Conservation (phyloP, 1,140 invertebrate species). For the Zaprionus camerounensis region DNA sequence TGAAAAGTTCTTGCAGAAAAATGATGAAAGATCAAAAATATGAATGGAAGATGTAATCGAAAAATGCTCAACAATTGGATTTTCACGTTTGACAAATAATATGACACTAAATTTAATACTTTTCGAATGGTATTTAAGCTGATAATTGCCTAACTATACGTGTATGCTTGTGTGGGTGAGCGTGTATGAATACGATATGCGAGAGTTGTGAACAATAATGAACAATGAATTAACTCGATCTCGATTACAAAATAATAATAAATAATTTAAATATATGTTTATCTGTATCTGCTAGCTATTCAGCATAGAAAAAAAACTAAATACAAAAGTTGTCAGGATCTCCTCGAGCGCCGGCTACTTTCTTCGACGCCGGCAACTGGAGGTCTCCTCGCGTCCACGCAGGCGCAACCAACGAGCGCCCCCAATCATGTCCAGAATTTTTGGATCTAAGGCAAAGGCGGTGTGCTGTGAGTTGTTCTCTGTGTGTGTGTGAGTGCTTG, state of each 20-base stretch:
- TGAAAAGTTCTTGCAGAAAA: constrained; percentile 22
- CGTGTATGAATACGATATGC: constrained; percentile 23
- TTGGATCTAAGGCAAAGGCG: constrained; percentile 71
- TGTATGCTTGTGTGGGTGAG: constrained; percentile 41
- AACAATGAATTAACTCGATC: constrained; percentile 58
- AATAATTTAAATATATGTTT: constrained; percentile 56
- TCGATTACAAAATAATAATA: constrained; percentile 55
- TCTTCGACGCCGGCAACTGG: constrained; percentile 82
- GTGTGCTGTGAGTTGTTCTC: constrained; percentile 24
- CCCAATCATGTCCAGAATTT: constrained; percentile 71
- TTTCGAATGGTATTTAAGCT: constrained; percentile 62
- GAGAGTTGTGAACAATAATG: constrained; percentile 57
- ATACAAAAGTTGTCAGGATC: constrained; percentile 52
- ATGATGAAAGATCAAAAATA: constrained; percentile 49
- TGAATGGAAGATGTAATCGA: constrained; percentile 18
- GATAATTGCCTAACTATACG: constrained; percentile 26
- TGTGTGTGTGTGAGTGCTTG: neutral
- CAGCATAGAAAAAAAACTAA: constrained; percentile 65
- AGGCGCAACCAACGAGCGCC: constrained; percentile 79
- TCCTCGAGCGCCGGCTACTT: constrained; percentile 41
- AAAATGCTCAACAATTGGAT: constrained; percentile 48
- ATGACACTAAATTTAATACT: constrained; percentile 84
- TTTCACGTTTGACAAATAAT: constrained; percentile 54
- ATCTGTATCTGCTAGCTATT: constrained; percentile 41
- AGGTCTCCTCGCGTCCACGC: constrained; percentile 84